Percentiles rank a stretch among this genome's conserved stretches.
These are phyloP conservation scores for Panonychus citri DNA, from an alignment of 1,140 invertebrate genomes.

Conservation along the genomic window DNA sequence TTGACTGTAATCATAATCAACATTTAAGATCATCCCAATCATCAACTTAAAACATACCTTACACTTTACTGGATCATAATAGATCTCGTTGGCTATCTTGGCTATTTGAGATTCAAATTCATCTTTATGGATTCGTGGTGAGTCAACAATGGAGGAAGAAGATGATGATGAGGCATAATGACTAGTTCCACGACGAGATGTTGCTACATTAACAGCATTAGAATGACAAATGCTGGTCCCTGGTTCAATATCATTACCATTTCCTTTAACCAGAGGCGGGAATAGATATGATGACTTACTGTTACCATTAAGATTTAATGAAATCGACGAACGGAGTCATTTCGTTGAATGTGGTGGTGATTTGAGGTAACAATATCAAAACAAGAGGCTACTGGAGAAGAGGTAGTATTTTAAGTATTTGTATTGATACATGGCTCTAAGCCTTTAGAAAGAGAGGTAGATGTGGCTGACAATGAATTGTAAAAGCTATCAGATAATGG, in stretches of 20 bases:
- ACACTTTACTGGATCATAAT: slow-evolving; percentile 38
- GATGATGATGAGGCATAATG: background rate
- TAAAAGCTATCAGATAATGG: background rate
- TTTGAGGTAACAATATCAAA: background rate
- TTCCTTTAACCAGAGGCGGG: background rate
- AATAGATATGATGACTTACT: background rate
- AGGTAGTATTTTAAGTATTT: background rate
- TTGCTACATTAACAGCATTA: background rate
- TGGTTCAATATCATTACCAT: background rate
- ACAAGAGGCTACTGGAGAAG: background rate
- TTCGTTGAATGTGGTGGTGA: background rate
- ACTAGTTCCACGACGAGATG: background rate
- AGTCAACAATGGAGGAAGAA: background rate
- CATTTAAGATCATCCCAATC: no score
- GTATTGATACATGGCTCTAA: background rate
- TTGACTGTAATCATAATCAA: no score
- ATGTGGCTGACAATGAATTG: background rate
- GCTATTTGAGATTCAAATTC: slow-evolving; percentile 9
- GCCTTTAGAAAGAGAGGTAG: background rate
- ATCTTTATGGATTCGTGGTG: background rate
- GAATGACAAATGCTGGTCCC: background rate
- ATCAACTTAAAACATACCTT: no score
- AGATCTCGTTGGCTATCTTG: slow-evolving; percentile 36
- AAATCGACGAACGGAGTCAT: background rate
- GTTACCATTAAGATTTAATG: background rate